Evolutionary conservation across 2,797 vertebrate species (phyloP), one percentile per base, ranked within the genome.

Genomic region (Amniataba percoides): DNA sequence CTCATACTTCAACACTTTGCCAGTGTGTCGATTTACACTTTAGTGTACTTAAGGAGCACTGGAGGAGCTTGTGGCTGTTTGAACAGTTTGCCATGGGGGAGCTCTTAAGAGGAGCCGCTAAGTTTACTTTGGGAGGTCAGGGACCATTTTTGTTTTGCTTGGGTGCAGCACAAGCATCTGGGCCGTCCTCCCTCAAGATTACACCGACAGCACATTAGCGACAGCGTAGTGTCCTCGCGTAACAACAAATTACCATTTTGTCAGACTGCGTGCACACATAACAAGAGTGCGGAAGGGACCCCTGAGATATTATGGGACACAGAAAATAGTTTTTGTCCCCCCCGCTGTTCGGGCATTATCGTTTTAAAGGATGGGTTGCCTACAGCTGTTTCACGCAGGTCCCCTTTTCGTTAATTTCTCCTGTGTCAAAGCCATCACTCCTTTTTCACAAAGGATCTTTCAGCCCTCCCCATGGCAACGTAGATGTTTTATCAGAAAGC

Each of bases 91-190:
- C 76, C 79, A 56, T 58, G 39, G 68, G 75, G 73, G 70, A 82
- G 69, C 77, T 81, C 70, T 85, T 67, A 65, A 75, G 69, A 75
- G 25, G 77, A 90, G 81, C 74, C 42, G 81, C 40, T 1, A 27
- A 64, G 74, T 89, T 92, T 87, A 86, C 77, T 85, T 76, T 58
- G 65, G 76, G 82, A 82, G 80, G 83, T 82, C 83, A 81, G 85
- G 88, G 79, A 90, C 73, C 71, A 42, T 70, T 81, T 80, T 65
- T 78, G 80, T 91, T 87, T 36, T 84, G 75, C 65, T 81, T 43
- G 73, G 62, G 77, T 75, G 75, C 59, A 58, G 76, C 25, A 3
- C 21, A 16, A 79, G 74, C 85, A 58, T 79, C 85, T 81, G 78
- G 62, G 70, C 72, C 42, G 0, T n/a, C 60, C 61, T 81, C 87